Conservation (phyloP, 1,140 invertebrate species). For the Asobara japonica region DNA sequence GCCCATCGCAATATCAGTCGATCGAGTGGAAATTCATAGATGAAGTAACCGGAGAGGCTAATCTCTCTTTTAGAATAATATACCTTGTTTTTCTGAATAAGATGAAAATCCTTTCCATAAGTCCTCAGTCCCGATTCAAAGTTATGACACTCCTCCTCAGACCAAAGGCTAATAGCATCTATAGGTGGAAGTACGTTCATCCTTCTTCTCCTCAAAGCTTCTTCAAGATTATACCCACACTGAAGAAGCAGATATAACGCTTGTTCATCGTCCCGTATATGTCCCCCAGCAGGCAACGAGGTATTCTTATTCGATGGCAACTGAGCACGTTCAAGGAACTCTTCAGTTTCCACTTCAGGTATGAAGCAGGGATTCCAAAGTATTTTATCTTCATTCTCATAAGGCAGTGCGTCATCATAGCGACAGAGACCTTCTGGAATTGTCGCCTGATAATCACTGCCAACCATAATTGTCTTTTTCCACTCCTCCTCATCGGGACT, state of each 20-base stretch:
- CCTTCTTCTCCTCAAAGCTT: conserved; percentile 86
- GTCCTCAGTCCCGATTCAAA: conserved; percentile 94
- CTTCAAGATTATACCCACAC: conserved; percentile 94
- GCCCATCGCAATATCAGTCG: too few species aligned
- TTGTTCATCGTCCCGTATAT: conserved; percentile 93
- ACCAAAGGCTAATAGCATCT: conserved; percentile 89
- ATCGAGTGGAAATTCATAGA: not conserved
- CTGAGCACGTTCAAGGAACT: conserved; percentile 81
- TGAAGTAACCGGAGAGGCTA: too few species aligned
- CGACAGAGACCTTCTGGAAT: conserved; percentile 91
- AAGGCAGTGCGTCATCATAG: conserved; percentile 92
- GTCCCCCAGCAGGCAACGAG: conserved; percentile 77
- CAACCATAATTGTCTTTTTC: conserved; percentile 94
- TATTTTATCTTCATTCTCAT: conserved; percentile 96
- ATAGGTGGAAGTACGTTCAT: conserved; percentile 79
- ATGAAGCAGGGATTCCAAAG: conserved; percentile 90
- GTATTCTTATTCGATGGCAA: conserved; percentile 69
- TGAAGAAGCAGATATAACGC: conserved; percentile 91
- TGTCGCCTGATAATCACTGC: conserved; percentile 91
- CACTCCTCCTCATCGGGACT: conserved; percentile 81
- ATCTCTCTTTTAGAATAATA: not conserved
- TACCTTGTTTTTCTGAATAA: conserved; percentile 94
- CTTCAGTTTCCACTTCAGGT: conserved; percentile 79
- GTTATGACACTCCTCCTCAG: conserved; percentile 96
- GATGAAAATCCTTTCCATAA: conserved; percentile 96